Evolutionary conservation across 2,113 vertebrate species (phyloP).

Genomic region (Turnix velox): DNA sequence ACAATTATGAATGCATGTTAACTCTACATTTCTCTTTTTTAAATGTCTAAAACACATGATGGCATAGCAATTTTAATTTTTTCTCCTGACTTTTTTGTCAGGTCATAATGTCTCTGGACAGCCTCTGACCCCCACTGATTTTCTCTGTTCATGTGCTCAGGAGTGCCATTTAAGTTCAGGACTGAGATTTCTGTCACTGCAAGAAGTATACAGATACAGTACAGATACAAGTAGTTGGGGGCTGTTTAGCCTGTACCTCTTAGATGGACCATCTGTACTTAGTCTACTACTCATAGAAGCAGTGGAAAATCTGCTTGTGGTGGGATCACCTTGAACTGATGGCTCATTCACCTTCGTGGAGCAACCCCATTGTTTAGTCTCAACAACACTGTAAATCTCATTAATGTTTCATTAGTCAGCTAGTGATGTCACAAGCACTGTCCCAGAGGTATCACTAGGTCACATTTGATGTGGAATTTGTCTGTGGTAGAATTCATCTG

Average conservation of each 20-base stretch:
- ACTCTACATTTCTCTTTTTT: neutral
- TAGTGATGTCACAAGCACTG: neutral
- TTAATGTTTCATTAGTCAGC: neutral
- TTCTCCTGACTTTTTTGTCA: neutral
- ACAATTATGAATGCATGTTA: neutral
- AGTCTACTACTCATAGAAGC: neutral
- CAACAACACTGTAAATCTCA: neutral
- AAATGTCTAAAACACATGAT: neutral
- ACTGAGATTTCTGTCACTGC: neutral
- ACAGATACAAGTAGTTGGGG: too few species aligned
- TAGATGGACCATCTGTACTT: neutral
- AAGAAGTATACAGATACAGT: too few species aligned
- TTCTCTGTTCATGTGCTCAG: neutral
- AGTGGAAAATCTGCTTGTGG: rapidly evolving
- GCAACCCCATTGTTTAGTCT: neutral
- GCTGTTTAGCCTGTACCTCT: neutral
- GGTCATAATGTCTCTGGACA: neutral
- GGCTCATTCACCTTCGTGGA: neutral
- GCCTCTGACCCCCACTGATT: too few species aligned
- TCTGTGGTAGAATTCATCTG: neutral
- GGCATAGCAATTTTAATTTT: neutral
- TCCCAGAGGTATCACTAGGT: neutral
- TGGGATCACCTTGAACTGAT: neutral
- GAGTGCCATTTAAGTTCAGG: neutral
- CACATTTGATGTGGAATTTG: neutral